A percentile compares a stretch with the other conserved stretches of the same genome.
phyloP scores from a whole-genome alignment of 2,797 vertebrate genomes.

The Sparidentex hasta region DNA sequence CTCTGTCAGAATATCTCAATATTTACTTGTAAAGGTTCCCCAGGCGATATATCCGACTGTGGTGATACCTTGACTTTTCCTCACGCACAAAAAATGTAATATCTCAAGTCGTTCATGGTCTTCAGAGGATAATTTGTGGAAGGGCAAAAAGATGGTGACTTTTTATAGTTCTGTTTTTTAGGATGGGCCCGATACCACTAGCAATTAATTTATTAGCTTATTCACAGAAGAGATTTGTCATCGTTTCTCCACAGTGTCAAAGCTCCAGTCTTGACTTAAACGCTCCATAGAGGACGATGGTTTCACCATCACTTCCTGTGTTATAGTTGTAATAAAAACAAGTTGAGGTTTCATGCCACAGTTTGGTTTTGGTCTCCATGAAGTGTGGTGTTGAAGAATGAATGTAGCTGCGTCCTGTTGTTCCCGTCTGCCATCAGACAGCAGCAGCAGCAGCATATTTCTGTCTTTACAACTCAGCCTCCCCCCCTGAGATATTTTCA shows the following conservation, averaged over 20 bases:
- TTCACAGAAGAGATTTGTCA: too few species aligned
- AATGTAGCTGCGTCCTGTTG: constrained; percentile 63
- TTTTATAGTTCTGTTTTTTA: too few species aligned
- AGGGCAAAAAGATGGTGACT: too few species aligned
- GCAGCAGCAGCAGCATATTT: constrained; percentile 74
- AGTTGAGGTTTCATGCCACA: constrained; percentile 3
- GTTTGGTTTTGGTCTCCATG: constrained; percentile 15
- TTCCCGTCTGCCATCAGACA: constrained; percentile 60
- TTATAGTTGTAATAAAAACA: constrained; percentile 9
- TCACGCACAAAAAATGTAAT: too few species aligned
- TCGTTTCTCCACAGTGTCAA: too few species aligned
- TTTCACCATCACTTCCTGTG: background rate
- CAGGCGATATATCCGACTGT: background rate
- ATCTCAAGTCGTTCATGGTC: too few species aligned
- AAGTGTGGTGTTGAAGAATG: constrained; percentile 32
- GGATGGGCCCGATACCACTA: too few species aligned
- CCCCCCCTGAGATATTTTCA: constrained; percentile 82
- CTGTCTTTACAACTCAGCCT: constrained; percentile 76
- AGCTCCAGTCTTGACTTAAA: background rate
- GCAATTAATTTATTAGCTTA: too few species aligned
- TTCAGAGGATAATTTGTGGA: too few species aligned
- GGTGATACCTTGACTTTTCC: background rate
- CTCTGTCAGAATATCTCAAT: too few species aligned
- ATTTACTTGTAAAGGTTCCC: too few species aligned
- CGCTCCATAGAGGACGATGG: background rate